phyloP scores from a whole-genome alignment of 2,888 invertebrate genomes.

The Orthosia gothica region DNA sequence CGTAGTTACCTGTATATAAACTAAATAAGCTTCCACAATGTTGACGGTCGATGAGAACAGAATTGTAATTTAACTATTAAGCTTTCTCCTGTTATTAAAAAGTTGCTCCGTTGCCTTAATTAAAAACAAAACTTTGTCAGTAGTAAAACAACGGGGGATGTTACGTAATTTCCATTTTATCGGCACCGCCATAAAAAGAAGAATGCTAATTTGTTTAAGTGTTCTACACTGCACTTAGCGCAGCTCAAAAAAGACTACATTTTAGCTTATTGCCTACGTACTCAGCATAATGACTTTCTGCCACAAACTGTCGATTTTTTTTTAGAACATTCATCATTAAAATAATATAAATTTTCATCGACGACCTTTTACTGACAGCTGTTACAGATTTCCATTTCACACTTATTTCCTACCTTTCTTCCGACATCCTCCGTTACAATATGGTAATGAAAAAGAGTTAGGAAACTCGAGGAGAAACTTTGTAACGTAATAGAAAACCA shows the following conservation, averaged over 20 bases:
- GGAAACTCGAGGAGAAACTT: slow-evolving; percentile 19
- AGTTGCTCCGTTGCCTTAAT: slow-evolving; percentile 44
- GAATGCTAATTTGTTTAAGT: slow-evolving; percentile 64
- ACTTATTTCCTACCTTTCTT: not conserved
- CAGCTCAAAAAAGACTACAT: slow-evolving; percentile 47
- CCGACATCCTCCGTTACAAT: not conserved
- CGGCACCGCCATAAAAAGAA: slow-evolving; percentile 50
- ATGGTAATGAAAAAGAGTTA: slow-evolving; percentile 26
- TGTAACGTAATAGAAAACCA: slow-evolving; percentile 26
- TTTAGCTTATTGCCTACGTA: slow-evolving; percentile 42
- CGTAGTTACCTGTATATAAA: not conserved
- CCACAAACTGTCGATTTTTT: too few relatives aligned
- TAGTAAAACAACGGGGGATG: slow-evolving; percentile 48
- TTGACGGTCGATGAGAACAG: slow-evolving; percentile 7
- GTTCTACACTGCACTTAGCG: slow-evolving; percentile 47
- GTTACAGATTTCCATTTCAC: slow-evolving; percentile 3
- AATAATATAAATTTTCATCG: too few relatives aligned
- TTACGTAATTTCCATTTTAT: slow-evolving; percentile 59
- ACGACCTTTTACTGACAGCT: not conserved
- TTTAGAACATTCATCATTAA: not conserved
- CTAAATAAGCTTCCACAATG: slow-evolving; percentile 14
- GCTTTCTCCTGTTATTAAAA: slow-evolving; percentile 41
- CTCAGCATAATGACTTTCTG: slow-evolving; percentile 47
- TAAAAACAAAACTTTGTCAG: slow-evolving; percentile 54
- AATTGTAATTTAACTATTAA: slow-evolving; percentile 40